Evolutionary conservation across 2,113 vertebrate species (phyloP).

Genomic region (Pseudopodoces humilis): DNA sequence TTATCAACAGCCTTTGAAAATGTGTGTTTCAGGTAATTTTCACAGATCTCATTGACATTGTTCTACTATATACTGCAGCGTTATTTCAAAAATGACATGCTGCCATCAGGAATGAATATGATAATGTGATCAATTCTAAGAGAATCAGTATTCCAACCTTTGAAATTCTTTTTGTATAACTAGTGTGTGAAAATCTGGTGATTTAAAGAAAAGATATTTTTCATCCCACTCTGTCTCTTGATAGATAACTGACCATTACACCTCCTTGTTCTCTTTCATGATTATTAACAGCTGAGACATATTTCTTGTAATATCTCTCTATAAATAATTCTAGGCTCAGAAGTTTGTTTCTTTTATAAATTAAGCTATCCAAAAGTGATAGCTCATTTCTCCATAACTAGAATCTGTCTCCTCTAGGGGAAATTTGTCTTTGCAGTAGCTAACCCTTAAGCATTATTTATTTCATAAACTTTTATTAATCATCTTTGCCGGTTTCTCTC

Average conservation of each 20-base stretch:
- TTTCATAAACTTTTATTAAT: constrained; percentile 21
- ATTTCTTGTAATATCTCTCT: constrained; percentile 9
- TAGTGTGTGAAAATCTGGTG: background rate
- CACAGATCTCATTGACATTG: background rate
- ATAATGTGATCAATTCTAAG: background rate
- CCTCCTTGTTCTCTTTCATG: background rate
- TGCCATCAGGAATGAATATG: background rate
- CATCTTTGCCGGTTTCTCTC: background rate
- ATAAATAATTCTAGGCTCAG: constrained; percentile 15
- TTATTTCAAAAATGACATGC: background rate
- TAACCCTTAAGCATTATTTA: constrained; percentile 42
- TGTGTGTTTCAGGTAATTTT: background rate
- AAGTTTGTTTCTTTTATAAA: constrained; percentile 48
- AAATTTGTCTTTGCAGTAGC: constrained; percentile 32
- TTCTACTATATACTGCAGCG: background rate
- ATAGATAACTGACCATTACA: constrained; percentile 26
- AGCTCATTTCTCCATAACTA: constrained; percentile 13
- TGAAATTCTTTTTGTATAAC: background rate
- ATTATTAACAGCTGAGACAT: constrained; percentile 15
- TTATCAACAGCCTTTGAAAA: background rate
- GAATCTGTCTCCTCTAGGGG: background rate
- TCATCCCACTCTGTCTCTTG: background rate
- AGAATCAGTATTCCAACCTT: background rate
- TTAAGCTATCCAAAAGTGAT: constrained; percentile 42
- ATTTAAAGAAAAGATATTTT: background rate